These are phyloP conservation scores for Tricholauxania praeusta DNA, from an alignment of 2,888 invertebrate genomes.

Conservation along the genomic window DNA sequence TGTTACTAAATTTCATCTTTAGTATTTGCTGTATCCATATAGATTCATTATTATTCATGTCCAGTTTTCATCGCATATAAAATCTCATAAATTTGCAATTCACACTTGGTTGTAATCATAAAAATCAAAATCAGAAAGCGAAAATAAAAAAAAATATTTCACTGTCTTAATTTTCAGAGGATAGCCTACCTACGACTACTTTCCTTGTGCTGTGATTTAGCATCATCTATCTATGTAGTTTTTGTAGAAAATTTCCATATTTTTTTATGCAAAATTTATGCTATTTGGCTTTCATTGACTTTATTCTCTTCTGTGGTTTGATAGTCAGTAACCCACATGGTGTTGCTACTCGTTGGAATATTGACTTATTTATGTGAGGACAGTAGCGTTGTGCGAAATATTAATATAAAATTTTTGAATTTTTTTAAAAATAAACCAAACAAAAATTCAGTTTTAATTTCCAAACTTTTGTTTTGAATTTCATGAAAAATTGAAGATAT, in stretches of 20 bases:
- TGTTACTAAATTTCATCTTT: no score
- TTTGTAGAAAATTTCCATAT: conserved; percentile 22
- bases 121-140: conserved; percentile 17
- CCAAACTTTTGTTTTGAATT: no score
- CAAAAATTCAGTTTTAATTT: no score
- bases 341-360: no score
- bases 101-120: conserved; percentile 52
- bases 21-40: no score
- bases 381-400: conserved; percentile 16
- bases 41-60: conserved; percentile 58
- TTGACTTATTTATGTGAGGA: neutral
- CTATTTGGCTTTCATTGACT: neutral
- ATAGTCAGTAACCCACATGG: no score
- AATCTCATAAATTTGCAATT: conserved; percentile 59
- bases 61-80: conserved; percentile 30
- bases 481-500: no score
- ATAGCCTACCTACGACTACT: no score
- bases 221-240: neutral
- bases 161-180: no score
- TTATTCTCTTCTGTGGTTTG: no score
- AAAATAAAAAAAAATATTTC: no score
- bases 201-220: no score
- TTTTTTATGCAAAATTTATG: conserved; percentile 27
- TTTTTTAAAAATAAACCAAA: neutral
- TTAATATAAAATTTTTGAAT: neutral